Evolutionary conservation across 1,140 invertebrate genomes (phyloP).

Genomic region (Sinella curviseta): DNA sequence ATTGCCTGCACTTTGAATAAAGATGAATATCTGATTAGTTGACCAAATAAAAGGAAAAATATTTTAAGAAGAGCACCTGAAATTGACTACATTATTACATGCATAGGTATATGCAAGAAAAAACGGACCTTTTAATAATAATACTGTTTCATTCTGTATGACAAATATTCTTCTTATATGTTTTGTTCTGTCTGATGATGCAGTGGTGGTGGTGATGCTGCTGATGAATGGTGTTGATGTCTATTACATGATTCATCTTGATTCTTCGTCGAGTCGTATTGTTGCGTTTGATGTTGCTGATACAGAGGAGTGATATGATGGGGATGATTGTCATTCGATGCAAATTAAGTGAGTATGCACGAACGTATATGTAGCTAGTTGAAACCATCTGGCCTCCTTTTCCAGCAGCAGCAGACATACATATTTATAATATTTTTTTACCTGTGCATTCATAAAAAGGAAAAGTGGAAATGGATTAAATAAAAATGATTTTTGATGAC

Average conservation of each 20-base stretch:
- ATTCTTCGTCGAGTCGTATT: background rate
- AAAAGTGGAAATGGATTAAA: slow-evolving; percentile 3
- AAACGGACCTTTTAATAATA: too few relatives aligned
- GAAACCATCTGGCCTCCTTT: background rate
- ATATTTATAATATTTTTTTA: background rate
- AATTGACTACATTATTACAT: too few relatives aligned
- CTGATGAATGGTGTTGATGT: background rate
- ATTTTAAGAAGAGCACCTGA: too few relatives aligned
- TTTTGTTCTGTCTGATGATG: background rate
- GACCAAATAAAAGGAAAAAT: too few relatives aligned
- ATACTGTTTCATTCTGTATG: background rate
- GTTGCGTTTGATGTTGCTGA: background rate
- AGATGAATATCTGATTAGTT: too few relatives aligned
- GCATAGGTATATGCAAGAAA: too few relatives aligned
- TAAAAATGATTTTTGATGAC: background rate
- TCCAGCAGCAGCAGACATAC: background rate
- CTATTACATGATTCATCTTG: background rate
- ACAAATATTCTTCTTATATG: background rate
- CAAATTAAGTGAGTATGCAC: background rate
- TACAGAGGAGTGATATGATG: background rate
- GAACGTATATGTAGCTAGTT: background rate
- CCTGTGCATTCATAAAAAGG: background rate
- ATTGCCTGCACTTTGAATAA: too few relatives aligned
- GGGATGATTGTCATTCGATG: slow-evolving; percentile 16
- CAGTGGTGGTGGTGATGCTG: too few relatives aligned